Percentiles rank a stretch among this genome's conserved stretches.
Evolutionary conservation across 2,797 vertebrate species (phyloP).

Genomic region (Anguilla anguilla): DNA sequence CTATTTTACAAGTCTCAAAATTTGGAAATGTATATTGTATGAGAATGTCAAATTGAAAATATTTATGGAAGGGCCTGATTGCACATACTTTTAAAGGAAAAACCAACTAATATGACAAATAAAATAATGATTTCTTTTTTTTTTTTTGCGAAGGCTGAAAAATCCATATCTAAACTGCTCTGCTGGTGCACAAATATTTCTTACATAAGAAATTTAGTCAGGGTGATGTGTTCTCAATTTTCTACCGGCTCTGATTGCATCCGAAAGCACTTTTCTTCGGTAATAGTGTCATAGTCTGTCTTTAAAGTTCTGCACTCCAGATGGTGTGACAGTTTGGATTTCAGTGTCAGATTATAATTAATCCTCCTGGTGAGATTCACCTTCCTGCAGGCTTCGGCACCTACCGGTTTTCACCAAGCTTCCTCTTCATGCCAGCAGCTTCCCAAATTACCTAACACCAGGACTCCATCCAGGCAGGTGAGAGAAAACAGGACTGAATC

Average conservation of each 20-base stretch:
- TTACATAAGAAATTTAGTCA: background rate
- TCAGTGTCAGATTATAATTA: slow-evolving; percentile 62
- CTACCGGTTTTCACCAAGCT: slow-evolving; percentile 33
- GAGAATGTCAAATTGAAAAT: background rate
- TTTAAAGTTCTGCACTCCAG: slow-evolving; percentile 58
- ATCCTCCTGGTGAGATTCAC: slow-evolving; percentile 59
- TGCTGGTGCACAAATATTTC: background rate
- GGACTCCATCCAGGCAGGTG: slow-evolving; percentile 30
- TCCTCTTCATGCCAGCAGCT: slow-evolving; percentile 38
- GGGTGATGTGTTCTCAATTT: background rate
- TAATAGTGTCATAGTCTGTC: slow-evolving; percentile 38
- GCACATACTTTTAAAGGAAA: background rate
- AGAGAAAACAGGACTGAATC: slow-evolving; percentile 15
- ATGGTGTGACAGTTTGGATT: slow-evolving; percentile 59
- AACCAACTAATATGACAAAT: background rate
- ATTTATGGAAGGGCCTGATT: background rate
- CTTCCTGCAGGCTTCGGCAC: slow-evolving; percentile 54
- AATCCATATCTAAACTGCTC: background rate
- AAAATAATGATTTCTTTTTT: background rate
- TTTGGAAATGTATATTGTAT: background rate
- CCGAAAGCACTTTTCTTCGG: slow-evolving; percentile 28
- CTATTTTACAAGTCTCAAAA: background rate
- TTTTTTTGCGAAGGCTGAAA: background rate
- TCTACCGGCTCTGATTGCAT: slow-evolving; percentile 2
- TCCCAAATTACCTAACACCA: slow-evolving; percentile 50